Evolutionary conservation across 2,888 invertebrate species (phyloP).

Genomic region (Caenorhabditis becei): DNA sequence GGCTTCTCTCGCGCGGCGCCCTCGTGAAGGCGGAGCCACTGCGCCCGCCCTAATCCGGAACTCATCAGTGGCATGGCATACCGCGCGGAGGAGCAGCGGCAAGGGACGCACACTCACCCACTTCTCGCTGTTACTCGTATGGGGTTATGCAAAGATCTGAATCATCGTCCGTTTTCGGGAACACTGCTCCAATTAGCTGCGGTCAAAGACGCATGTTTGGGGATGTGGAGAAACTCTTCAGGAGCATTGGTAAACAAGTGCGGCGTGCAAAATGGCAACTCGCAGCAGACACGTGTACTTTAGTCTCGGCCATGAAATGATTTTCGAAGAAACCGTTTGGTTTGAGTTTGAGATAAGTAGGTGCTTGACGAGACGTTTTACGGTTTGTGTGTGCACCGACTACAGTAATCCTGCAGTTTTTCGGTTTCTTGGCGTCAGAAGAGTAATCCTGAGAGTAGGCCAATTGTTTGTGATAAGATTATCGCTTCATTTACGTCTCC

Average conservation of each 20-base stretch:
- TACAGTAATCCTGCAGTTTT: constrained; percentile 28
- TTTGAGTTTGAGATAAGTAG: constrained; percentile 52
- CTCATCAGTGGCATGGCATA: constrained; percentile 60
- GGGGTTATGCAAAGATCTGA: constrained; percentile 27
- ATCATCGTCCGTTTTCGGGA: background rate
- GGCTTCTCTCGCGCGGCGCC: constrained; percentile 50
- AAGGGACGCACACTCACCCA: constrained; percentile 24
- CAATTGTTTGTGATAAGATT: constrained; percentile 13
- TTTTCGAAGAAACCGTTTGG: constrained; percentile 41
- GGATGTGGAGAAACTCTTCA: constrained; percentile 4
- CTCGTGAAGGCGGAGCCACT: constrained; percentile 36
- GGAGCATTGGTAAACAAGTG: constrained; percentile 31
- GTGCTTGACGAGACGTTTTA: constrained; percentile 24
- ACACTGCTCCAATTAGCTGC: background rate
- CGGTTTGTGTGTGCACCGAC: constrained; percentile 33
- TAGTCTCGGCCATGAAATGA: constrained; percentile 39
- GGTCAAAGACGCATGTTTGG: constrained; percentile 17
- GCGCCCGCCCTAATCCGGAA: constrained; percentile 62
- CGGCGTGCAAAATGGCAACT: constrained; percentile 44
- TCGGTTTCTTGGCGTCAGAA: constrained; percentile 41
- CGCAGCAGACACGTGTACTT: constrained; percentile 44
- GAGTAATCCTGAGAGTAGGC: constrained; percentile 5
- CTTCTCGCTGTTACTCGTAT: constrained; percentile 48
- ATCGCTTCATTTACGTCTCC: background rate
- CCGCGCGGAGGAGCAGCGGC: constrained; percentile 40